A percentile compares a stretch with the other conserved stretches of the same genome.
phyloP scores from a whole-genome alignment of 2,888 invertebrate species.

The Selenia dentaria region DNA sequence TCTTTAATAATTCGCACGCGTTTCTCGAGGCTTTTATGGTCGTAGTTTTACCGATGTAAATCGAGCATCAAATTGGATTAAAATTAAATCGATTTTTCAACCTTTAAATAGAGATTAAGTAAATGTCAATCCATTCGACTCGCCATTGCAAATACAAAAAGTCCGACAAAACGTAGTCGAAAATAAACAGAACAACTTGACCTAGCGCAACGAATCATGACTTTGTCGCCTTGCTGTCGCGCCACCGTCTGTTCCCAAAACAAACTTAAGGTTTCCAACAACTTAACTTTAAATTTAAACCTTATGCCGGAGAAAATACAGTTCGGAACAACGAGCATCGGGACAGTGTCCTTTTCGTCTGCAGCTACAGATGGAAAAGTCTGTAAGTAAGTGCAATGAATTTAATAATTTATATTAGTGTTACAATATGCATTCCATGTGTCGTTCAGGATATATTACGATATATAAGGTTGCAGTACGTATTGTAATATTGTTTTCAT shows the following conservation, averaged over 20 bases:
- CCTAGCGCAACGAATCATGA: constrained; percentile 53
- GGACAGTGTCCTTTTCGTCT: constrained; percentile 24
- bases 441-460: constrained; percentile 13
- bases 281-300: constrained; percentile 16
- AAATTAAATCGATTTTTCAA: too few species aligned
- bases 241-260: constrained; percentile 34
- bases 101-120: constrained; percentile 1
- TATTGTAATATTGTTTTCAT: too few species aligned
- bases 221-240: constrained; percentile 50
- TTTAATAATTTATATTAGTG: constrained; percentile 21
- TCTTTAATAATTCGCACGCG: too few species aligned
- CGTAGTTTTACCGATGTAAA: too few species aligned
- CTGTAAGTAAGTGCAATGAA: constrained; percentile 26
- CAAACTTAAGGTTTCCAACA: constrained; percentile 25
- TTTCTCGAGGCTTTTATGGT: too few species aligned
- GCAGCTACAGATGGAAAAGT: constrained; percentile 28
- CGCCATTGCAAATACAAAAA: constrained; percentile 5
- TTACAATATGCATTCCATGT: constrained; percentile 25
- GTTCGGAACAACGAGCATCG: constrained; percentile 6
- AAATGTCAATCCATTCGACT: constrained; percentile 1
- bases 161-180: constrained; percentile 38
- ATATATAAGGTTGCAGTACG: constrained; percentile 10
- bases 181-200: constrained; percentile 50
- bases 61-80: too few species aligned
- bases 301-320: constrained; percentile 20